phyloP scores from a whole-genome alignment of 2,113 vertebrate species.

The Triplophysa dalaica region DNA sequence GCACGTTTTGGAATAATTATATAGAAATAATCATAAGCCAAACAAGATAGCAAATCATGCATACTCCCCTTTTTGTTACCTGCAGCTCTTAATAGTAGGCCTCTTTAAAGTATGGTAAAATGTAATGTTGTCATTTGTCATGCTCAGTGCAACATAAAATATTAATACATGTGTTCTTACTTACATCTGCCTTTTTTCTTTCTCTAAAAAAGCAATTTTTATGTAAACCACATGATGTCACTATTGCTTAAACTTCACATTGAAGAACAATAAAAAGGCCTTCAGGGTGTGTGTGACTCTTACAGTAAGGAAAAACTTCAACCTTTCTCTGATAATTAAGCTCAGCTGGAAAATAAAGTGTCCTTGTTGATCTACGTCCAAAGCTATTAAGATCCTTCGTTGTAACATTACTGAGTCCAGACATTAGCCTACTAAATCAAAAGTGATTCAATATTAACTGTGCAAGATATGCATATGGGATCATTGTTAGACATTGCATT shows the following conservation, averaged over 20 bases:
- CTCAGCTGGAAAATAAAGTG: neutral
- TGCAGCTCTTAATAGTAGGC: too few relatives aligned
- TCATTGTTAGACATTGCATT: neutral
- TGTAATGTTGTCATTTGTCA: too few relatives aligned
- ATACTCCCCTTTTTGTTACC: too few relatives aligned
- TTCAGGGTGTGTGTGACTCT: neutral
- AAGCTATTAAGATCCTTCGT: neutral
- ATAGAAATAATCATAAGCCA: too few relatives aligned
- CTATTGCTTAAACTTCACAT: conserved; percentile 26
- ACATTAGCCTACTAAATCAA: neutral
- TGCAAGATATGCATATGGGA: neutral
- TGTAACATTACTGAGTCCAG: neutral
- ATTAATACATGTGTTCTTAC: neutral
- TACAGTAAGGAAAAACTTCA: neutral
- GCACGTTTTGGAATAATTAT: too few relatives aligned
- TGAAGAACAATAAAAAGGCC: neutral
- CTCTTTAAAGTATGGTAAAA: too few relatives aligned
- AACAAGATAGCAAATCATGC: too few relatives aligned
- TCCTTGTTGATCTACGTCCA: neutral
- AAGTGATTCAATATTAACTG: neutral
- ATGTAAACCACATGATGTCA: conserved; percentile 26
- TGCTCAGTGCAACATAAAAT: too few relatives aligned
- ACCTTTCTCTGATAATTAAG: neutral
- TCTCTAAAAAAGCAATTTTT: neutral
- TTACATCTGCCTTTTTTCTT: neutral